Evolutionary conservation across 2,888 invertebrate species (phyloP), one percentile per base, ranked within the genome.

Genomic region (Drosophila aldrichi): DNA sequence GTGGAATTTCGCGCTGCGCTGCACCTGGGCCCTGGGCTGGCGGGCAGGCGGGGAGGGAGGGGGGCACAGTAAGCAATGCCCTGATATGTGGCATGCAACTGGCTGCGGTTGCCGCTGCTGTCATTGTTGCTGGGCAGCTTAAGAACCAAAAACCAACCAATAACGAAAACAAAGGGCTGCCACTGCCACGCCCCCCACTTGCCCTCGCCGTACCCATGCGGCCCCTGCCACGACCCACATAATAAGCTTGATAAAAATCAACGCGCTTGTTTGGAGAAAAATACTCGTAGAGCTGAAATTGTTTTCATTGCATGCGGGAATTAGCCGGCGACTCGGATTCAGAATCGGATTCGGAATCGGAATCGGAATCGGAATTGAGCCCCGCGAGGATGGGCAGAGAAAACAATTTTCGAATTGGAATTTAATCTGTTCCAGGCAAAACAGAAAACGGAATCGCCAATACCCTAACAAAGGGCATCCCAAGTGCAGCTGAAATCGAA

Each of bases 1-100:
- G 78, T 80, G 91, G 91, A 89, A 91, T 91, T 89, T 89, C 88
- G 88, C 89, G 89, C 90, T 89, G 91, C 89, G 69, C 82, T 89
- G 91, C 89, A 87, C 89, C 82, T 68, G 70, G 67, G 67, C 70
- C 69, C 57, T 59, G 63, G 56, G 64, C n/a, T 16, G 22, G 8
- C n/a, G 14, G 43, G 16, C 41, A n/a, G 59, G 41, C 49, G 51
- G 51, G 36, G 1, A 1, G 36, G 36, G 12, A 4, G 36, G 14
- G 43, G 59, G 34, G 43, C 61, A n/a, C n/a, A n/a, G n/a, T n/a
- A 65, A 43, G 78, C 68, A 48, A 76, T 69, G 74, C 76, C 34
- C 65, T 70, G 79, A 68, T 67, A 72, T 81, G 82, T 56, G 68
- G 51, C 66, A 70, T 68, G 72, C 46, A 63, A 70, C 69, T 69